Percentiles rank a stretch among this genome's conserved stretches.
These are phyloP conservation scores for Pantherophis vulpinus DNA, from an alignment of 2,797 vertebrate genomes.

Conservation along the genomic window DNA sequence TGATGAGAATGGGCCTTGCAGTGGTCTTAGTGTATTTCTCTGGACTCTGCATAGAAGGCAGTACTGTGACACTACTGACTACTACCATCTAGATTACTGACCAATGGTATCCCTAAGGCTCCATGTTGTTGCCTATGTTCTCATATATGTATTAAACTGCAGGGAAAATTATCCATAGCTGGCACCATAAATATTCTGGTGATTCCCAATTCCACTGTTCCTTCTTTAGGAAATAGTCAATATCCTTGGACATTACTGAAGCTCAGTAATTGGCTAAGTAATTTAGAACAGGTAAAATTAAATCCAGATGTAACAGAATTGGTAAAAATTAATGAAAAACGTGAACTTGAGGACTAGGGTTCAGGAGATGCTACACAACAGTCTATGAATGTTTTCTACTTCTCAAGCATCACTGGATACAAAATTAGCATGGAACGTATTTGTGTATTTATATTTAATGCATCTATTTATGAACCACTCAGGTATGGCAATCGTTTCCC, in stretches of 20 bases:
- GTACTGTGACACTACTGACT: neutral
- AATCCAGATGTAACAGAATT: neutral
- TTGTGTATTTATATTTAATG: neutral
- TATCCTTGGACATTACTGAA: neutral
- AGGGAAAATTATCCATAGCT: neutral
- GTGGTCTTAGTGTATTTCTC: neutral
- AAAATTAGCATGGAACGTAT: neutral
- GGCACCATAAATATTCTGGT: neutral
- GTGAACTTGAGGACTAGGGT: neutral
- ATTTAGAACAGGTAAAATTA: neutral
- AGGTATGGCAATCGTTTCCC: neutral
- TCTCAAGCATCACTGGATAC: neutral
- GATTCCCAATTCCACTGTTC: neutral
- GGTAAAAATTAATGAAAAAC: neutral
- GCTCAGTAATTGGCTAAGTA: neutral
- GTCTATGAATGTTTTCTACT: neutral
- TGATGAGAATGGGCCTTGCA: neutral
- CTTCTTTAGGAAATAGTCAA: neutral
- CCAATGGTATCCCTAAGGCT: neutral
- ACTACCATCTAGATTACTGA: neutral
- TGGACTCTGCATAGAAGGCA: neutral
- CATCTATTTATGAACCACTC: neutral
- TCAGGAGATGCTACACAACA: neutral
- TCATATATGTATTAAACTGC: neutral
- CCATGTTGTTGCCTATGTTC: neutral